phyloP scores from a whole-genome alignment of 2,113 vertebrate species.

The Galeopterus variegatus region DNA sequence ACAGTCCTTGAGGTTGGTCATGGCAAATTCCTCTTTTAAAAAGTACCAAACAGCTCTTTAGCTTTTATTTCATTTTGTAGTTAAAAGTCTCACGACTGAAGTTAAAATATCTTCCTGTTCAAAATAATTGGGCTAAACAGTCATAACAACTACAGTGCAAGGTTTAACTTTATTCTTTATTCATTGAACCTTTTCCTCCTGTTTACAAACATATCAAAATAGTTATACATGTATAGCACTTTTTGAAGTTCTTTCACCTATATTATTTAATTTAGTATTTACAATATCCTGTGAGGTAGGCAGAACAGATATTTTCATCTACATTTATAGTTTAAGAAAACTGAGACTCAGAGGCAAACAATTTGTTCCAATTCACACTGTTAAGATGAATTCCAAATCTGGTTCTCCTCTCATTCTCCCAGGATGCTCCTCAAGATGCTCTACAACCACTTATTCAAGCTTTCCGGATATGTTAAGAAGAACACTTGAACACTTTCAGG shows the following conservation, averaged over 20 bases:
- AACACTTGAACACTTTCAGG: neutral
- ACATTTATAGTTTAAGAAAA: neutral
- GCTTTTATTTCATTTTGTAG: slow-evolving; percentile 35
- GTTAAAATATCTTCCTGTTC: slow-evolving; percentile 4
- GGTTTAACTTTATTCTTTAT: neutral
- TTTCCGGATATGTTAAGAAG: neutral
- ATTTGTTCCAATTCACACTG: neutral
- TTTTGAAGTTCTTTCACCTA: neutral
- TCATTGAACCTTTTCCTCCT: neutral
- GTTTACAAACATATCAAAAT: slow-evolving; percentile 27
- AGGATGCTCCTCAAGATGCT: neutral
- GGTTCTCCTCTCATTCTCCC: neutral
- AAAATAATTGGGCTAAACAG: neutral
- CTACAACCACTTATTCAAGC: neutral
- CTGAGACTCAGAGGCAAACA: neutral
- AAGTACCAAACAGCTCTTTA: neutral
- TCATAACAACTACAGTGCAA: neutral
- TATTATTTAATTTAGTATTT: slow-evolving; percentile 1
- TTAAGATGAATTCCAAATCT: neutral
- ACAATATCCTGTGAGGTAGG: neutral
- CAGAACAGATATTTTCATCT: neutral
- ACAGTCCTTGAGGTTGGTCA: neutral
- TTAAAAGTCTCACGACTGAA: neutral
- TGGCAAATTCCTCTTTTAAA: neutral
- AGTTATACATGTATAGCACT: neutral